Evolutionary conservation across 2,888 invertebrate species (phyloP), one percentile per base, ranked within the genome.

Genomic region (Diloba caeruleocephala): DNA sequence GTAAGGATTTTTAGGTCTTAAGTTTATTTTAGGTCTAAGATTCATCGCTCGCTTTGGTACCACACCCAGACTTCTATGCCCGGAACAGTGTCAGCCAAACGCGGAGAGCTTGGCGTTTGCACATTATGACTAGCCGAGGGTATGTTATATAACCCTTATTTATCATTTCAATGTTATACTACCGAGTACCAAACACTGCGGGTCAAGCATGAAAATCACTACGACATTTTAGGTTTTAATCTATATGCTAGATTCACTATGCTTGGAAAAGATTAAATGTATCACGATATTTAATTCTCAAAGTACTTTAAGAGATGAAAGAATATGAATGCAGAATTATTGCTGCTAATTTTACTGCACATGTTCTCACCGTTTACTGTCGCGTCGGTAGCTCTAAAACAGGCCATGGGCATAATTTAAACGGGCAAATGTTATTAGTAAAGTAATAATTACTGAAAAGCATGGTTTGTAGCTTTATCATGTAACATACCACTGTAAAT

Each of bases 71-170:
- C 66, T 76, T 74, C 76, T 78, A 77, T 78, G 79, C 74, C 80
- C 79, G 83, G 80, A 85, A 88, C 88, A 85, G 78, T 89, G 92
- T 91, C 92, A 91, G 90, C 91, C 88, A 87, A 90, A 90, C 84
- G 90, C 82, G 84, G 90, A 89, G 88, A 88, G 90, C 88, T 87
- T 86, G 86, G 88, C 90, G 87, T 91, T 92, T 91, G 90, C 92
- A 90, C 90, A 90, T 92, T 90, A 91, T 89, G 90, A 89, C 85
- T 83, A 82, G 88, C 84, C 81, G 81, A 87, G 84, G 81, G 70
- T 78, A 74, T 74, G 70, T 63, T 79, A 69, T 76, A 74, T 73
- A 73, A 75, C 74, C 71, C 68, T 74, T 82, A 78, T 80, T 84
- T 84, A 80, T 81, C 77, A 79, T 78, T 78, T 77, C 60, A 60